Evolutionary conservation across 2,797 vertebrate genomes (phyloP), one percentile per base, ranked within the genome.

Genomic region (Sebastes nivosus): DNA sequence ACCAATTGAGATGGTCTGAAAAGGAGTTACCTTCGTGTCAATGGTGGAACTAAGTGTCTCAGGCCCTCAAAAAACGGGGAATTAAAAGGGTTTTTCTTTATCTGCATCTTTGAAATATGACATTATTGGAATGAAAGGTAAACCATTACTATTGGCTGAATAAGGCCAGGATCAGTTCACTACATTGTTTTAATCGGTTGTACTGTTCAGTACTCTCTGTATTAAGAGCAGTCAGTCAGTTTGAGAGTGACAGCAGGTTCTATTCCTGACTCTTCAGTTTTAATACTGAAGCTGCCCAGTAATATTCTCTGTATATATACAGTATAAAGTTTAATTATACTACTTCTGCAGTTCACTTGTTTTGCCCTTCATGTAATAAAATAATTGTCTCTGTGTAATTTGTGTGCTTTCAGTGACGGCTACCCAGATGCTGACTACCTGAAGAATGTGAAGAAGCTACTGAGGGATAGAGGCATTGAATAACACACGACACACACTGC

Each of bases 381-480:
- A 2, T 25, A 0, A 22, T n/a, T 36, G 34, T 36, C 34, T 36
- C 34, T 36, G 36, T 71, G 14, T 68, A 1, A 7, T 60, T 64
- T 80, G 27, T 86, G 64, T 85, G 71, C 2, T 86, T 68, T 67
- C 80, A 96, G 94, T 13, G 72, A 82, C 24, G 86, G 90, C 20
- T 94, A 92, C 81, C 94, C 94, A 42, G 91, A 96, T 67, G 27
- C 86, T 12, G 77, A 88, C 2, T 95, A 95, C 77, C 80, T 96
- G 72, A 93, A 93, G 83, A 89, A 24, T 6, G 86, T 94, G 69
- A 92, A 4, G 46, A 89, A 79, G 64, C 63, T 88, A 14, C 90
- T 95, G 50, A 93, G 68, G 67, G 83, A 89, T 6, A 93, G 93
- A 86, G 92, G 92, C 60, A 81, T 93, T 55, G 85, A 92, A 77